Evolutionary conservation across 2,797 vertebrate species (phyloP).

Genomic region (Pseudochirops cupreus): DNA sequence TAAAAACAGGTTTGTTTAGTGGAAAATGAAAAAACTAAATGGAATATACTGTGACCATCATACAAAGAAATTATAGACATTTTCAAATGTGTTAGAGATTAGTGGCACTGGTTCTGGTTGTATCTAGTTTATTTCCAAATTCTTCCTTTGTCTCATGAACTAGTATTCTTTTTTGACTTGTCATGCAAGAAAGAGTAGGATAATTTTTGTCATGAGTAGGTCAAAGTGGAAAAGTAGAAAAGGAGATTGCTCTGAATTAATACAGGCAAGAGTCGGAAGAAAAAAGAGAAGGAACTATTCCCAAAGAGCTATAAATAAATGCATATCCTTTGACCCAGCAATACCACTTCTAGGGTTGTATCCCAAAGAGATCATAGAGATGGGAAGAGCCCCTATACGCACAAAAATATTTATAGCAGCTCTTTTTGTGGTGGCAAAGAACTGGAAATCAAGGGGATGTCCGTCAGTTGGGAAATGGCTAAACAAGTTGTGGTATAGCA

Average conservation of each 20-base stretch:
- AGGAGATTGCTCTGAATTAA: slow-evolving; percentile 4
- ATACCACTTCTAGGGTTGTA: too few species aligned
- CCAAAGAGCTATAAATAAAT: too few species aligned
- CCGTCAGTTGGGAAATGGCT: too few species aligned
- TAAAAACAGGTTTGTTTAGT: slow-evolving; percentile 32
- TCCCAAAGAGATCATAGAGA: too few species aligned
- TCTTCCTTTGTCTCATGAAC: not conserved
- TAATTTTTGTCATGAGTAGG: not conserved
- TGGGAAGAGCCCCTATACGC: too few species aligned
- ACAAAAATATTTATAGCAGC: too few species aligned
- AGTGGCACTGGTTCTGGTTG: slow-evolving; percentile 12
- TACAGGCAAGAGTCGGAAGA: not conserved
- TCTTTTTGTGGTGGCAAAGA: too few species aligned
- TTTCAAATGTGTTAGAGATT: slow-evolving; percentile 49
- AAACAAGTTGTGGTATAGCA: too few species aligned
- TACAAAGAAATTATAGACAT: not conserved
- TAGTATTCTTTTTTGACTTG: not conserved
- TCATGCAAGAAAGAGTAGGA: not conserved
- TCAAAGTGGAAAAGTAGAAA: slow-evolving; percentile 18
- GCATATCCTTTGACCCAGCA: too few species aligned
- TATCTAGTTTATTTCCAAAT: not conserved
- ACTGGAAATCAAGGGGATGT: too few species aligned
- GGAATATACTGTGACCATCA: slow-evolving; percentile 32
- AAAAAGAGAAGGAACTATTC: not conserved
- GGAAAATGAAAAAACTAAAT: slow-evolving; percentile 43